Evolutionary conservation across 2,888 invertebrate species (phyloP), one percentile per base, ranked within the genome.

Genomic region (Syritta pipiens): DNA sequence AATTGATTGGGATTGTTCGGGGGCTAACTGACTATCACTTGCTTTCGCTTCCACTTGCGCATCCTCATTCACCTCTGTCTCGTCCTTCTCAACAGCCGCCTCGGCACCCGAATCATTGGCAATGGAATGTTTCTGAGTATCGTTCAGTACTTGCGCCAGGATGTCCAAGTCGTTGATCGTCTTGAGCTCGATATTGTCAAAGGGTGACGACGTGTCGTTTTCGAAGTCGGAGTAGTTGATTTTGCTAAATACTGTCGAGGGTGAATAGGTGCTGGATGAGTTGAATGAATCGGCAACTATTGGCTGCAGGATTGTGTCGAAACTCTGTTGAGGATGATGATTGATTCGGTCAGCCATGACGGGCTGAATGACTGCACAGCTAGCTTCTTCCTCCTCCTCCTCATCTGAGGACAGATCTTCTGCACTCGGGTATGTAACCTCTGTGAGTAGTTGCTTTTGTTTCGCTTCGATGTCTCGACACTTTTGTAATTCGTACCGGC

Each of bases 81-180:
- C n/a, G n/a, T n/a, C n/a, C n/a, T n/a, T n/a, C 12, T 28, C 32
- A 20, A 26, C 48, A 2, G 42, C 4, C 7, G 9, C 12, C 1
- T 35, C 24, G 5, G 32, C 22, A 5, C 46, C 28, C 26, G 53
- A 32, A 22, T 19, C 46, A 57, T 81, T 63, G 65, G 53, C 71
- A 5, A 62, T 59, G 83, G 83, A 82, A 83, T 83, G 83, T 79
- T 42, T 77, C 62, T 82, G 82, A 68, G 87, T 86, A 79, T 86
- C 85, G 85, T 86, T 92, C 88, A 93, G 86, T 44, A 96, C 95
- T 88, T 95, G 94, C 9, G 96, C 96, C 81, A 97, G 89, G 86
- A 96, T 93, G 88, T 96, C 96, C 91, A 97, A 93, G 86, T 97
- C 97, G 89, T 97, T 97, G 71, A 97, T 94, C 37, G 96, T 95